phyloP scores from a whole-genome alignment of 2,888 invertebrate species.

The Erebia ligea region DNA sequence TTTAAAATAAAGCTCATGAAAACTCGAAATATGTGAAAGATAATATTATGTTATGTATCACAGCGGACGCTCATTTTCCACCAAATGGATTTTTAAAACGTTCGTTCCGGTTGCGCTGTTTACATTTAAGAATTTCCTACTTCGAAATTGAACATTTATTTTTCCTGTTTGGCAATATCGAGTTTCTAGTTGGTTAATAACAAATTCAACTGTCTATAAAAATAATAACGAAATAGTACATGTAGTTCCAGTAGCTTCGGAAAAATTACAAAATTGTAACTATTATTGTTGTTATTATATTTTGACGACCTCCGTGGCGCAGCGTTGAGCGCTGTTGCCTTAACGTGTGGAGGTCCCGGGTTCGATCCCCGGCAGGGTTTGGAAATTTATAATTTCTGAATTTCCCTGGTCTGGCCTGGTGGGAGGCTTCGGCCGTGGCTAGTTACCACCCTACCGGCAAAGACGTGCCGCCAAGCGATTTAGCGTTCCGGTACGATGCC shows the following conservation, averaged over 20 bases:
- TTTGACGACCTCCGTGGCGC: no score
- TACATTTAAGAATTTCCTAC: slow-evolving; percentile 11
- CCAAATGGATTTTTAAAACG: slow-evolving; percentile 21
- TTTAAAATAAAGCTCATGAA: slow-evolving; percentile 10
- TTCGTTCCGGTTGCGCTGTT: background rate
- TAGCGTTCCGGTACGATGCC: no score
- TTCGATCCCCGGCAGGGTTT: no score
- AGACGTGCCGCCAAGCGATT: no score
- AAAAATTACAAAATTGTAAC: no score
- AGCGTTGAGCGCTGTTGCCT: no score
- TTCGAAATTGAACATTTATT: slow-evolving; percentile 1
- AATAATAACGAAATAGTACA: background rate
- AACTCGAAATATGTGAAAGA: slow-evolving; percentile 1
- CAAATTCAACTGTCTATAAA: background rate
- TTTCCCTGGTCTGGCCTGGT: no score
- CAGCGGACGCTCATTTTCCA: background rate
- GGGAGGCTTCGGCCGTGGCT: no score
- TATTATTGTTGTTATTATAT: no score
- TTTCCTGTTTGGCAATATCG: background rate
- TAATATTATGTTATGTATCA: slow-evolving; percentile 6
- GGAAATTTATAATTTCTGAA: no score
- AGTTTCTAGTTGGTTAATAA: background rate
- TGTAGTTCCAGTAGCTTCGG: background rate
- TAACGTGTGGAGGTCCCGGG: no score
- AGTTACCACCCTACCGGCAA: no score